phyloP scores from a whole-genome alignment of 1,140 invertebrate species.

The Maconellicoccus hirsutus region DNA sequence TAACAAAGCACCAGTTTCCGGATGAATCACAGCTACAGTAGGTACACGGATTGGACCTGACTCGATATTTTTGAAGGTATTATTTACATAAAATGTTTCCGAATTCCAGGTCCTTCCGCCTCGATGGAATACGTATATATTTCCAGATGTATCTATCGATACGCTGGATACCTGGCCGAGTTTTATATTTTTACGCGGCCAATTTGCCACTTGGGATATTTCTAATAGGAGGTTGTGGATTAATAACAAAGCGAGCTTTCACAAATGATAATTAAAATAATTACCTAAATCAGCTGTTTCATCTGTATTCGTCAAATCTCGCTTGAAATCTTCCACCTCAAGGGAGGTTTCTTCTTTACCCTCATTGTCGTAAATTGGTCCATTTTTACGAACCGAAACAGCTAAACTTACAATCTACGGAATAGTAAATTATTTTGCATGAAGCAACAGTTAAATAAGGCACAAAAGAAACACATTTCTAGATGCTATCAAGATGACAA shows the following conservation, averaged over 20 bases:
- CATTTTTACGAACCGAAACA: not conserved
- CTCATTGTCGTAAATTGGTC: not conserved
- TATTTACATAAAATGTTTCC: slow-evolving; percentile 47
- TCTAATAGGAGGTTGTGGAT: not conserved
- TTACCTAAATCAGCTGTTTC: not conserved
- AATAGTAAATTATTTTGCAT: not conserved
- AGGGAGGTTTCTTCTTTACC: not conserved
- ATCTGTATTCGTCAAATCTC: not conserved
- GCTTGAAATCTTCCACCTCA: not conserved
- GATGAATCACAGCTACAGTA: slow-evolving; percentile 62
- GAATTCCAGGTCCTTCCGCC: slow-evolving; percentile 57
- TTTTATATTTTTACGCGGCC: slow-evolving; percentile 37
- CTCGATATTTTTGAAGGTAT: slow-evolving; percentile 45
- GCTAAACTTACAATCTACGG: not conserved
- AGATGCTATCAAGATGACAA: not conserved
- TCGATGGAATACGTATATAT: slow-evolving; percentile 75
- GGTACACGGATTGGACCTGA: slow-evolving; percentile 56
- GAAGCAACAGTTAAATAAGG: not conserved
- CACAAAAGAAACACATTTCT: not conserved
- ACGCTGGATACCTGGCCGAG: slow-evolving; percentile 72
- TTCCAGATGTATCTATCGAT: slow-evolving; percentile 55
- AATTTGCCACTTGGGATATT: not conserved
- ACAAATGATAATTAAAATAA: too few relatives aligned
- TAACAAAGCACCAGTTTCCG: slow-evolving; percentile 52
- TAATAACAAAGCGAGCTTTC: not conserved